Evolutionary conservation across 2,113 vertebrate species (phyloP).

Genomic region (Centropus unirufus): DNA sequence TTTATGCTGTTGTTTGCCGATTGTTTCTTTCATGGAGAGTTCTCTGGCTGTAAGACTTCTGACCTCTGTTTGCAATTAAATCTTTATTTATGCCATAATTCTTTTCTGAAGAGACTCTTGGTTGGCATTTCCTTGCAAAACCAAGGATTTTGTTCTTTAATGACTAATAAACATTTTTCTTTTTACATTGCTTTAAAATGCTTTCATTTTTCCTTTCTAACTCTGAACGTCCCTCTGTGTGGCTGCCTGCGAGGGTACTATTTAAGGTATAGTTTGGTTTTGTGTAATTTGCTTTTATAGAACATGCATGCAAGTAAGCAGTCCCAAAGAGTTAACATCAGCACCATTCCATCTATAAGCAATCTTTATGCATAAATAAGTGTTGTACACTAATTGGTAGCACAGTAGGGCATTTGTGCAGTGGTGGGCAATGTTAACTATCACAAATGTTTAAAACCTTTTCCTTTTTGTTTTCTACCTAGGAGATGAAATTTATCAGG

Average conservation of each 20-base stretch:
- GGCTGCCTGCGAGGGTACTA: constrained; percentile 74
- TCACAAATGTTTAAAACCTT: not conserved
- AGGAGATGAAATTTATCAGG: constrained; percentile 98
- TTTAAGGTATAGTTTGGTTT: constrained; percentile 77
- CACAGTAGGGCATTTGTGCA: not conserved
- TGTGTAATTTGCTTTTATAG: constrained; percentile 53
- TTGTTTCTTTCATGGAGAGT: not conserved
- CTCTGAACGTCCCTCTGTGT: constrained; percentile 72
- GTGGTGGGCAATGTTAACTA: not conserved
- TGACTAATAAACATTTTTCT: constrained; percentile 68
- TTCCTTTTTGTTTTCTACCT: constrained; percentile 53
- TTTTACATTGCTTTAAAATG: constrained; percentile 70
- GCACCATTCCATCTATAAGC: constrained; percentile 26
- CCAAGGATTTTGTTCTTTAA: constrained; percentile 38
- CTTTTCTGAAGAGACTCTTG: not conserved
- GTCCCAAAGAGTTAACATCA: constrained; percentile 3
- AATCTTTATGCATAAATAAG: not conserved
- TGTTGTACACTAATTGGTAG: not conserved
- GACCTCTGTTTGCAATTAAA: constrained; percentile 20
- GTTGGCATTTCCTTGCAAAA: constrained; percentile 18
- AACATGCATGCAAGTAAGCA: constrained; percentile 39
- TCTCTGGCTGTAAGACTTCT: constrained; percentile 30
- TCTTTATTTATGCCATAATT: not conserved
- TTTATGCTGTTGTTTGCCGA: not conserved
- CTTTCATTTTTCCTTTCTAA: constrained; percentile 74